Evolutionary conservation across 1,140 invertebrate species (phyloP).

Genomic region (Drosophila melanica): DNA sequence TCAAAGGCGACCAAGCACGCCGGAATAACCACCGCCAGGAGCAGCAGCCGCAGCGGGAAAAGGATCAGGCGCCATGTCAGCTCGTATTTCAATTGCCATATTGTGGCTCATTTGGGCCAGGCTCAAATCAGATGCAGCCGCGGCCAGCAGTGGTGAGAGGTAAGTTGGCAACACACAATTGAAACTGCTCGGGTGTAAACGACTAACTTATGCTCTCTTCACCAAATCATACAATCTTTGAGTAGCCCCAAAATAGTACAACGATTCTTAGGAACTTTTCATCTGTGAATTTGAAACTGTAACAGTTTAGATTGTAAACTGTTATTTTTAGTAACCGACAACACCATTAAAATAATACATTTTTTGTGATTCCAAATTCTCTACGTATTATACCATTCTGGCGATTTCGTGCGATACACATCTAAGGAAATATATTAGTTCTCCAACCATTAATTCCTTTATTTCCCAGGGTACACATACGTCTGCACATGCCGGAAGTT

Average conservation of each 20-base stretch:
- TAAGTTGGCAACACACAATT: not conserved
- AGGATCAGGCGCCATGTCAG: slow-evolving; percentile 27
- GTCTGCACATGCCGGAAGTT: slow-evolving; percentile 77
- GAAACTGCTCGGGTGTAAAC: not conserved
- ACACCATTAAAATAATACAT: no score
- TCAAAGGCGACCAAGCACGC: slow-evolving; percentile 27
- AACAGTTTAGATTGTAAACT: not conserved
- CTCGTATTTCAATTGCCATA: slow-evolving; percentile 12
- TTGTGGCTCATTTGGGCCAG: slow-evolving; percentile 26
- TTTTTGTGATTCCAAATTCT: not conserved
- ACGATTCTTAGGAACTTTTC: no score
- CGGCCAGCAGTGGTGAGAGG: slow-evolving; percentile 57
- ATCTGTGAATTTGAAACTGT: not conserved
- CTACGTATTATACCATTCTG: no score
- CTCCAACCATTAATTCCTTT: not conserved
- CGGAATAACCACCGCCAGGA: slow-evolving; percentile 18
- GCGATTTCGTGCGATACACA: no score
- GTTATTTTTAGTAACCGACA: no score
- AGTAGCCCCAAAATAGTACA: no score
- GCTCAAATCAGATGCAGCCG: slow-evolving; percentile 16
- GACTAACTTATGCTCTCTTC: not conserved
- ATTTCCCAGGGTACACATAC: slow-evolving; percentile 67
- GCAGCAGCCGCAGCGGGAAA: not conserved
- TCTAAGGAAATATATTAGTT: no score
- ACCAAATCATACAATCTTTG: not conserved